phyloP scores from a whole-genome alignment of 2,888 invertebrate genomes.

The Drosophila mercatorum region DNA sequence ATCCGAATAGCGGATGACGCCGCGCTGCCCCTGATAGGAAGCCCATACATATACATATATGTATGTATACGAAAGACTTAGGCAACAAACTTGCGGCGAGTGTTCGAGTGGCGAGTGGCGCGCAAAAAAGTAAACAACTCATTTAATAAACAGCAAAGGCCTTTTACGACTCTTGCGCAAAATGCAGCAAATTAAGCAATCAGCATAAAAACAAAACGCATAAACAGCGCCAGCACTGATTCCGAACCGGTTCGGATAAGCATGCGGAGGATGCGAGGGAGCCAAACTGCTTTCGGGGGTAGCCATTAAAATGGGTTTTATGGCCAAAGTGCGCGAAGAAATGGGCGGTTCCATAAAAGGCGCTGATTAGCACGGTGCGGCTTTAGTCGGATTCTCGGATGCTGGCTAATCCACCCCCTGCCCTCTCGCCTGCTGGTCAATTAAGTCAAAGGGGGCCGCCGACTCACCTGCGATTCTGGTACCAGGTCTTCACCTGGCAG shows the following conservation, averaged over 20 bases:
- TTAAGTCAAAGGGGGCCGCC: constrained; percentile 51
- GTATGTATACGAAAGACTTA: constrained; percentile 60
- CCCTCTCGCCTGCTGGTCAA: constrained; percentile 9
- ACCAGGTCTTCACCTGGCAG: constrained; percentile 99
- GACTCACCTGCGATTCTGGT: constrained; percentile 97
- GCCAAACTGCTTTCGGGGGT: constrained; percentile 6
- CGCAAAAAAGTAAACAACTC: constrained; percentile 57
- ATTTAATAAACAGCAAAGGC: constrained; percentile 58
- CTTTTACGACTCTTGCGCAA: constrained; percentile 74
- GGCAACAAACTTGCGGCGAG: constrained; percentile 76
- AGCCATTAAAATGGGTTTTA: constrained; percentile 71
- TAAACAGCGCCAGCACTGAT: constrained; percentile 56
- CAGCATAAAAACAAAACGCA: constrained; percentile 77
- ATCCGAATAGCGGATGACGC: constrained; percentile 39
- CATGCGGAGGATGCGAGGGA: neutral
- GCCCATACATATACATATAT: neutral
- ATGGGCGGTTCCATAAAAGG: constrained; percentile 75
- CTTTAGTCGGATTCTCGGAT: constrained; percentile 1
- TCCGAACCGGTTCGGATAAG: constrained; percentile 48
- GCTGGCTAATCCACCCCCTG: neutral
- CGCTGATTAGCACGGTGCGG: constrained; percentile 64
- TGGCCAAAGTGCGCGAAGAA: constrained; percentile 78
- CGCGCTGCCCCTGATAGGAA: constrained; percentile 18
- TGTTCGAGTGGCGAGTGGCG: constrained; percentile 13
- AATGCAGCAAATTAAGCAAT: constrained; percentile 80